Evolutionary conservation across 2,797 vertebrate species (phyloP).

Genomic region (Xerus rutilus): DNA sequence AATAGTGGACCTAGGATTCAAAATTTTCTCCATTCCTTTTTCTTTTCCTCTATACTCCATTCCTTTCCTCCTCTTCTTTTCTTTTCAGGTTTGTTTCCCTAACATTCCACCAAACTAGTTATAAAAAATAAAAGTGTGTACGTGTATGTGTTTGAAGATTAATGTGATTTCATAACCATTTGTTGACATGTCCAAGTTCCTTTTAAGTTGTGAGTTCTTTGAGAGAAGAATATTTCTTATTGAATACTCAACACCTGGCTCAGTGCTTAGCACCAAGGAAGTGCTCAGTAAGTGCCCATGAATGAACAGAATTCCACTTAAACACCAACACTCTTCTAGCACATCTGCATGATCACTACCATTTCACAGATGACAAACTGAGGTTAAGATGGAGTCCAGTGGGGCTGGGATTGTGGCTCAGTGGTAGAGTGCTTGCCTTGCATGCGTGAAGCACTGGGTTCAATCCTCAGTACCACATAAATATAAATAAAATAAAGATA

Average conservation of each 20-base stretch:
- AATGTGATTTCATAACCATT: background rate
- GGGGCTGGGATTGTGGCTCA: too few relatives aligned
- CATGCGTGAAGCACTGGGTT: too few relatives aligned
- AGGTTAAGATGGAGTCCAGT: background rate
- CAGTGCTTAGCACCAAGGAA: background rate
- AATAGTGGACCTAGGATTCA: background rate
- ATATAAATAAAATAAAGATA: too few relatives aligned
- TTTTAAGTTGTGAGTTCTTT: conserved; percentile 9
- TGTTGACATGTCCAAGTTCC: background rate
- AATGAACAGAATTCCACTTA: background rate
- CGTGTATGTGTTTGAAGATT: background rate
- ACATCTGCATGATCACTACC: background rate
- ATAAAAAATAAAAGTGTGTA: background rate
- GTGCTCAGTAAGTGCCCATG: background rate
- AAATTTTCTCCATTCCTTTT: background rate
- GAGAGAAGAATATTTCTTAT: conserved; percentile 1
- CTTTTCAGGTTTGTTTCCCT: background rate
- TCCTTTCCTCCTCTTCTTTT: background rate
- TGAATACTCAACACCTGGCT: background rate
- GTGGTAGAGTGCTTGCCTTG: too few relatives aligned
- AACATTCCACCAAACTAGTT: background rate
- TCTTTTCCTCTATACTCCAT: background rate
- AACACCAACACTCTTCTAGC: background rate
- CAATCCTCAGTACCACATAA: too few relatives aligned
- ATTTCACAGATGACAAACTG: conserved; percentile 65